Evolutionary conservation across 92 coral and sea anemone species (phyloP), one percentile per base, ranked within the genome.

Genomic region (Parazoanthus swiftii): DNA sequence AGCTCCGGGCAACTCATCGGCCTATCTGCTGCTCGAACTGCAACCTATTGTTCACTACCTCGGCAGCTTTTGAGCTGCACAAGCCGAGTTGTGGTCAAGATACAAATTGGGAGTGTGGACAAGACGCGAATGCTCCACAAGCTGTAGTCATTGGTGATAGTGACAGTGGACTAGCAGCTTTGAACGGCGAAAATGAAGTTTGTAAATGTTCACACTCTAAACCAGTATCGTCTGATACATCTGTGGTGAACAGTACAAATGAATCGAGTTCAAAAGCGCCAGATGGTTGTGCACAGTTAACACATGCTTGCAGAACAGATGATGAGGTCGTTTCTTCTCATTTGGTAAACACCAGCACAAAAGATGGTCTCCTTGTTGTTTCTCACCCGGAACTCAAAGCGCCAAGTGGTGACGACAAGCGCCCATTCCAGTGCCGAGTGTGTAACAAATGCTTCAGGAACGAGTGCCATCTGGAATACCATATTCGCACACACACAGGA

Each of bases 401-500:
- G 23, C 79, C 42, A 29, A 73, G 87, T 39, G 63, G 37, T 13
- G 87, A 84, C 1, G 87, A 68, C 20, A 84, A 72, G 65, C 77
- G 87, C 23, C 87, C 87, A 46, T 84, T 68, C 38, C 87, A 84
- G 23, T 84, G 87, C 87, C 70, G 46, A 71, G 36, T 84, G 44
- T 84, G 87, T 43, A 71, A 71, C 65, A 84, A 84, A 71, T 84
- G 79, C 36, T 84, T 84, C 87, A 84, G 77, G 44, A 84, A 84
- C 14, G 77, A 84, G 79, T 84, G 87, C 23, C 87, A 84, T 35
- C 42, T 84, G 79, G 78, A 84, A 70, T 84, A 84, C 79, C 87
- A 84, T 43, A 84, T 84, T 84, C 87, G 87, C 29, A 84, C 87
- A 2, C 87, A 84, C 87, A 84, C 87, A 6, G 87, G 87, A 48